Evolutionary conservation across 2,113 vertebrate species (phyloP), one percentile per base, ranked within the genome.

Genomic region (Trematomus loennbergii): DNA sequence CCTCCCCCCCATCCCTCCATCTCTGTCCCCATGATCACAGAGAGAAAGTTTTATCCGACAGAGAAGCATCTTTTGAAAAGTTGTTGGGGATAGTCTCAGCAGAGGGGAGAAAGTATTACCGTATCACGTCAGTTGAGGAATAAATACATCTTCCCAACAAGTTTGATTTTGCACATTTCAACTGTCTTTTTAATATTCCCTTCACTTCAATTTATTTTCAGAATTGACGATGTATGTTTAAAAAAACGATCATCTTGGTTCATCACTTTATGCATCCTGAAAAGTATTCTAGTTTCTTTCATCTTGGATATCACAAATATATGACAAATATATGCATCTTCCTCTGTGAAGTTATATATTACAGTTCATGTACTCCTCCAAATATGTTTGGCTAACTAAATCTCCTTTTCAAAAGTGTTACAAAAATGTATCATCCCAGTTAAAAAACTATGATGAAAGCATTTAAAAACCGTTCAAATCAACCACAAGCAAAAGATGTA

Each of bases 1-100:
- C 58, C 73, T 72, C 45, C 36, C 72, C 63, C 60, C 68, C 49
- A 70, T 84, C 74, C 69, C 79, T 78, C 79, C 58, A 63, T 87
- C 65, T 83, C 81, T 83, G 75, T 85, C 82, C 79, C 78, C 25
- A 12, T 83, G 82, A 92, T 91, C 89, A 87, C 50, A 89, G 69
- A 64, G 54, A 85, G 72, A 92, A 92, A 91, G 89, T 91, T 92
- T 86, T 48, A 84, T 78, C 63, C 2, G 72, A 75, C 74, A 73
- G 72, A 46, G 65, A 60, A 43, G 74, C 40, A 12, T 52, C 54
- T 87, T 87, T 82, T 71, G 78, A 86, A 90, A 90, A 89, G 82
- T 91, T 91, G 17, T 33, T 45, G 65, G 62, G 48, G 48, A 29
- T 75, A 55, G 69, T 86, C 62, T 81, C 64, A 53, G 73, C 22